Conservation (phyloP, 2,113 vertebrate genomes). For the Ascaphus truei region DNA sequence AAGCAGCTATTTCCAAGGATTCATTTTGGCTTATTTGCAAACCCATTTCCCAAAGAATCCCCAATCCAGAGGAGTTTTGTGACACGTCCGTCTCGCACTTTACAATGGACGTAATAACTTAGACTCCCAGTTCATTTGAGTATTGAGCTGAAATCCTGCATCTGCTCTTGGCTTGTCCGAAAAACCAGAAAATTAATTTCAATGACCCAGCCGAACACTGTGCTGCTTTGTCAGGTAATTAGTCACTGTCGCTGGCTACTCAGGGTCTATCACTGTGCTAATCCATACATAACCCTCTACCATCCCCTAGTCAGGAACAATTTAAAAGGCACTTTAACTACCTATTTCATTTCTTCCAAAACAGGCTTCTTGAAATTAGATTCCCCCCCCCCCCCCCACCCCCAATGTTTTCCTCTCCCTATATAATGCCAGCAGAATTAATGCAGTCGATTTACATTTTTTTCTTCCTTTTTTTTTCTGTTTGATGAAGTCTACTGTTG, state of each 20-base stretch:
- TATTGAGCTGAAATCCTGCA: conserved; percentile 77
- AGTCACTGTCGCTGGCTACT: conserved; percentile 88
- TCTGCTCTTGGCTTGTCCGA: conserved; percentile 75
- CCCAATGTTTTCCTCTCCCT: conserved; percentile 55
- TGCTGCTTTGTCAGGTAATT: conserved; percentile 91
- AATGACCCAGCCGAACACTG: conserved; percentile 84
- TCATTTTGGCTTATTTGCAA: neutral
- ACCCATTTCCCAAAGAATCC: neutral
- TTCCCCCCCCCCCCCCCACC: conserved; percentile 55
- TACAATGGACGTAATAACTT: conserved; percentile 73
- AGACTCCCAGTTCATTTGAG: conserved; percentile 77
- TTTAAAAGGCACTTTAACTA: conserved; percentile 64
- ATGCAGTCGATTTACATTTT: conserved; percentile 66
- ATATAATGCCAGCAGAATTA: conserved; percentile 60
- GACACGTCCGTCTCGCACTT: conserved; percentile 60
- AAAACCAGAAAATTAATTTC: conserved; percentile 88
- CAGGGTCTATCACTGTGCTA: conserved; percentile 79
- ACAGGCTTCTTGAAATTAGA: conserved; percentile 41
- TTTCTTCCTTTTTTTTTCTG: conserved; percentile 52
- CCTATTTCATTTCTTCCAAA: conserved; percentile 49
- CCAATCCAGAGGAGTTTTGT: conserved; percentile 63
- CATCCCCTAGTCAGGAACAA: conserved; percentile 64
- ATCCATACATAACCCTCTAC: conserved; percentile 83
- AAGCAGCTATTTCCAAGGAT: neutral
- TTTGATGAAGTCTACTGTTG: conserved; percentile 66